A percentile compares a stretch with the other conserved stretches of the same genome.
These are phyloP conservation scores for Drosophila percnosoma DNA, from an alignment of 2,888 invertebrate genomes.

Conservation along the genomic window DNA sequence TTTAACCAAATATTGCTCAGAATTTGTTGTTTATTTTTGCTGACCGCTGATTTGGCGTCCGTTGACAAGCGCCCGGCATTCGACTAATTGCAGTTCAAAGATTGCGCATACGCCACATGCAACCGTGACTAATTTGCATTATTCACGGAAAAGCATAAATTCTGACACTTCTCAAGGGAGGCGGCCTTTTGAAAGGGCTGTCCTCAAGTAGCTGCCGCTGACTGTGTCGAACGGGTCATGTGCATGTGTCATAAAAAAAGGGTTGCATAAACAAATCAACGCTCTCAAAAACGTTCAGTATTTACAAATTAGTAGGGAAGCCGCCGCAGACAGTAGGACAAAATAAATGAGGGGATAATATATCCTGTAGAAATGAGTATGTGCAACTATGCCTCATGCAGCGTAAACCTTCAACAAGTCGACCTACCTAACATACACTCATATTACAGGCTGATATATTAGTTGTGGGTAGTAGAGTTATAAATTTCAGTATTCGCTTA, in stretches of 20 bases:
- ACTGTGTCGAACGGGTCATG: slow-evolving; percentile 22
- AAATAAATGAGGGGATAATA: not conserved
- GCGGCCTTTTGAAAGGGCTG: slow-evolving; percentile 65
- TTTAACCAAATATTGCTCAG: slow-evolving; percentile 68
- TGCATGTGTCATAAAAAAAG: slow-evolving; percentile 60
- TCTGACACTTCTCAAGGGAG: not conserved
- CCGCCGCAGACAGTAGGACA: slow-evolving; percentile 35
- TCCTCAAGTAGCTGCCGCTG: slow-evolving; percentile 56
- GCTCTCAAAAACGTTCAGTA: slow-evolving; percentile 31
- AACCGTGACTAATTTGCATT: slow-evolving; percentile 56
- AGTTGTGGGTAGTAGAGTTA: not conserved
- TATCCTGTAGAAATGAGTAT: not conserved
- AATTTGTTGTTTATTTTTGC: slow-evolving; percentile 25
- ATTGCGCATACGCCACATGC: slow-evolving; percentile 71
- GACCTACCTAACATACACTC: not conserved
- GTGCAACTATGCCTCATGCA: slow-evolving; percentile 60
- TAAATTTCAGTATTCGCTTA: not conserved
- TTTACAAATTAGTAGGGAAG: slow-evolving; percentile 64
- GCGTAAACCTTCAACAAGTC: slow-evolving; percentile 34
- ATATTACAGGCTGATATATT: not conserved
- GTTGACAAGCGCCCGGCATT: slow-evolving; percentile 45
- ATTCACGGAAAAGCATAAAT: slow-evolving; percentile 15
- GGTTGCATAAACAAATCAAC: slow-evolving; percentile 65
- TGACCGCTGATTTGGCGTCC: slow-evolving; percentile 13
- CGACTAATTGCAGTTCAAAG: slow-evolving; percentile 66